These are phyloP conservation scores for Hermetia illucens DNA, from an alignment of 1,140 invertebrate genomes.

Conservation along the genomic window DNA sequence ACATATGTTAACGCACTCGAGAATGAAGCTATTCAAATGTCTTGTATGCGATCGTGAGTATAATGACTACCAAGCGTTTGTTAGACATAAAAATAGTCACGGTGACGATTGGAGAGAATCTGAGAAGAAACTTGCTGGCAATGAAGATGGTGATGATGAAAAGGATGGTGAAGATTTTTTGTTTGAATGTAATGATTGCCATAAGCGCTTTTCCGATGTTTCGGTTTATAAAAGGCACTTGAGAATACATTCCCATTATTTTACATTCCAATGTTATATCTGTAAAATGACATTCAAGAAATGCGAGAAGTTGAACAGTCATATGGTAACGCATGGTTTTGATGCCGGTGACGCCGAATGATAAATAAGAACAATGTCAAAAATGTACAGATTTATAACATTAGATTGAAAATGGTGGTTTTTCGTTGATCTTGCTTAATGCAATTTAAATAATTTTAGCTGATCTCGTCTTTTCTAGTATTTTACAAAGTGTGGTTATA, in stretches of 20 bases:
- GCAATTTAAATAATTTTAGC: no score
- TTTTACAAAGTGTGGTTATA: no score
- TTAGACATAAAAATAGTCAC: conserved; percentile 18
- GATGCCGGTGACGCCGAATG: no score
- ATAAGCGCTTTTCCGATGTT: conserved; percentile 18
- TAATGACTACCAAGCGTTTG: conserved; percentile 20
- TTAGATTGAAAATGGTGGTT: no score
- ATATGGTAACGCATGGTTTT: no score
- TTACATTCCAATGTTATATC: conserved; percentile 8
- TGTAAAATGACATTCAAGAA: conserved; percentile 7
- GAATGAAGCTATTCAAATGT: conserved; percentile 26
- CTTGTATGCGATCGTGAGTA: conserved; percentile 17
- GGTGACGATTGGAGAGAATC: conserved; percentile 14
- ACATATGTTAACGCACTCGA: conserved; percentile 24
- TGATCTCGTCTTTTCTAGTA: no score
- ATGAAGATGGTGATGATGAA: conserved; percentile 5
- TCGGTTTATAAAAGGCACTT: conserved; percentile 22
- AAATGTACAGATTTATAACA: no score
- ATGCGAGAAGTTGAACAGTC: conserved; percentile 3
- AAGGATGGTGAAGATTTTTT: conserved; percentile 13
- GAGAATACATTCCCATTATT: conserved; percentile 18
- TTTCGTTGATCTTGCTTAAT: no score
- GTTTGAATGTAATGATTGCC: conserved; percentile 24
- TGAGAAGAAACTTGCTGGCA: neutral
- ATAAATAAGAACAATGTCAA: no score